Conservation (phyloP, 23 tunicate genomes). For the Ciona savignyi region DNA sequence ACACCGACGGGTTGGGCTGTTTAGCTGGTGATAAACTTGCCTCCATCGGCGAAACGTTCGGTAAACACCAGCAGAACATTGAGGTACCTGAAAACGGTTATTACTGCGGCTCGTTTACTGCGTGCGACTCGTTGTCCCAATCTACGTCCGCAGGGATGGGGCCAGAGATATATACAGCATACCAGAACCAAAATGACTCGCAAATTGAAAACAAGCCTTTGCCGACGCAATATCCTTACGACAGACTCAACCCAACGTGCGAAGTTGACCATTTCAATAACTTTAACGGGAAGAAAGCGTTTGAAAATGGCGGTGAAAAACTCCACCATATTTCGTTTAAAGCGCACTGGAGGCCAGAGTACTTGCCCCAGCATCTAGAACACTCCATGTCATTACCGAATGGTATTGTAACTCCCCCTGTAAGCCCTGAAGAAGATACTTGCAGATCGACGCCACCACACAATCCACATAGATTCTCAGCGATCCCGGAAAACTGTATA, state of each 20-base stretch:
- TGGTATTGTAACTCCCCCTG: constrained; percentile 59
- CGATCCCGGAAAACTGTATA: constrained; percentile 1
- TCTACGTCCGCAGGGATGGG: background rate
- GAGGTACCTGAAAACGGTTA: constrained; percentile 4
- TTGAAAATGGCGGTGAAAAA: background rate
- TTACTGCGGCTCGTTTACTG: background rate
- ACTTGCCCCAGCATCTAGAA: background rate
- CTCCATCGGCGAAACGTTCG: constrained; percentile 48
- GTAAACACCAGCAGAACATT: constrained; percentile 8
- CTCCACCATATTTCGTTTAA: too few species aligned
- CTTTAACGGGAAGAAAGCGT: background rate
- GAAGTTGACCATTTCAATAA: background rate
- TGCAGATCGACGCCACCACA: background rate
- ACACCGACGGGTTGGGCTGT: background rate
- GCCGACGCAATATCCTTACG: background rate
- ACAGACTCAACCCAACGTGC: background rate
- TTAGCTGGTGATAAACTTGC: constrained; percentile 22
- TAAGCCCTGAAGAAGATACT: constrained; percentile 45
- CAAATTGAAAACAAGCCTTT: background rate
- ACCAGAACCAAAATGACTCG: background rate
- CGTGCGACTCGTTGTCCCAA: background rate
- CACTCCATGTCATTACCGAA: background rate
- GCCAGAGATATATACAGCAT: background rate
- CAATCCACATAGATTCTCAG: background rate
- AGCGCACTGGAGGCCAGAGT: background rate